These are phyloP conservation scores for Cotesia vestalis DNA, from an alignment of 1,140 invertebrate genomes.

Conservation along the genomic window DNA sequence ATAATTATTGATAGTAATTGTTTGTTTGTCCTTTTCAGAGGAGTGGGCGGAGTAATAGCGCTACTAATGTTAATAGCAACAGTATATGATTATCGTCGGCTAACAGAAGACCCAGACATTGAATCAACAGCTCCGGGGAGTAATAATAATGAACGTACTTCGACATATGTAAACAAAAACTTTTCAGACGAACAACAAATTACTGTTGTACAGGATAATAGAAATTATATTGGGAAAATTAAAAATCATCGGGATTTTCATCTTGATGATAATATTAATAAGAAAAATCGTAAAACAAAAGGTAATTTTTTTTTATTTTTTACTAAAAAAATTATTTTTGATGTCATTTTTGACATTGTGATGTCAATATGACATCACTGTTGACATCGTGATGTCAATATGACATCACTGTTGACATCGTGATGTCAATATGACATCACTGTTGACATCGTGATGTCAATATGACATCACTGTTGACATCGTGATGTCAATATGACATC, in stretches of 20 bases:
- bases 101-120: constrained; percentile 48
- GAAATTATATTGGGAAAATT: constrained; percentile 57
- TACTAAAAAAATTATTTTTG: too few relatives aligned
- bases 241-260: constrained; percentile 45
- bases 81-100: constrained; percentile 64
- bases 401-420: too few relatives aligned
- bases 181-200: constrained; percentile 49
- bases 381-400: too few relatives aligned
- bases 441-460: too few relatives aligned
- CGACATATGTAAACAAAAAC: constrained; percentile 57
- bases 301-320: constrained; percentile 18
- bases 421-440: too few relatives aligned
- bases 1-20: constrained; percentile 13
- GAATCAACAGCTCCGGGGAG: constrained; percentile 53
- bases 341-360: too few relatives aligned
- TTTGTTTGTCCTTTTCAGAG: constrained; percentile 54
- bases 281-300: constrained; percentile 44
- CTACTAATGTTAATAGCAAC: constrained; percentile 71
- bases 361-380: too few relatives aligned
- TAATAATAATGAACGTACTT: constrained; percentile 62
- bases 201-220: constrained; percentile 50
- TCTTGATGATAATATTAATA: constrained; percentile 33
- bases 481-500: too few relatives aligned
- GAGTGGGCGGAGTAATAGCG: constrained; percentile 60
- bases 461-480: too few relatives aligned